Conservation (phyloP, 2,113 vertebrate species). For the Porphyrio hochstetteri region DNA sequence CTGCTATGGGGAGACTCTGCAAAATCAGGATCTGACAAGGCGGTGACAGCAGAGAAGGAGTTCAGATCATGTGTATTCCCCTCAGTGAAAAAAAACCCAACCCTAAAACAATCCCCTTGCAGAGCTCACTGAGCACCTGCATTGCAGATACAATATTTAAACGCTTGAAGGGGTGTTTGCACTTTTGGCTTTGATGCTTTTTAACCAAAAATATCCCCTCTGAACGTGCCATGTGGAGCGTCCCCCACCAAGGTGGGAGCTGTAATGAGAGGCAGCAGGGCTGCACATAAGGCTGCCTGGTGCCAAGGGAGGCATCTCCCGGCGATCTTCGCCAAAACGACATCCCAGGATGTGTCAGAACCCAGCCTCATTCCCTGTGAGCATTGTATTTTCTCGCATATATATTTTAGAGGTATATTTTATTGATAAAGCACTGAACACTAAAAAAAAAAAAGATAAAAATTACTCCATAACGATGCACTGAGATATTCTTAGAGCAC, state of each 20-base stretch:
- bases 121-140: not conserved
- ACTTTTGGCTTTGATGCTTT: not conserved
- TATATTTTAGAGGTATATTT: not conserved
- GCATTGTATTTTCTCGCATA: not conserved
- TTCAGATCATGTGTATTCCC: not conserved
- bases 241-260: not conserved
- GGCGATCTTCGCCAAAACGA: not conserved
- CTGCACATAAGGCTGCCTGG: rapidly evolving
- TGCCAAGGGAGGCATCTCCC: not conserved
- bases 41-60: not conserved
- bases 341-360: not conserved
- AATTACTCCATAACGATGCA: not conserved
- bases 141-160: not conserved
- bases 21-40: not conserved
- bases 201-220: not conserved
- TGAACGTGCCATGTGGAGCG: rapidly evolving
- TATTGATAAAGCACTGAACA: not conserved
- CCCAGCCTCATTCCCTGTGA: not conserved
- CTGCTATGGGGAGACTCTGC: not conserved
- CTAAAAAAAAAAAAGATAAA: not conserved
- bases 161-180: not conserved
- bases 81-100: not conserved
- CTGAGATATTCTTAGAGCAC: not conserved
- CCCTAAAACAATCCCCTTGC: not conserved
- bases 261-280: not conserved